Base-by-base conservation (phyloP, 2,113 vertebrate species). In the Lophius piscatorius region DNA sequence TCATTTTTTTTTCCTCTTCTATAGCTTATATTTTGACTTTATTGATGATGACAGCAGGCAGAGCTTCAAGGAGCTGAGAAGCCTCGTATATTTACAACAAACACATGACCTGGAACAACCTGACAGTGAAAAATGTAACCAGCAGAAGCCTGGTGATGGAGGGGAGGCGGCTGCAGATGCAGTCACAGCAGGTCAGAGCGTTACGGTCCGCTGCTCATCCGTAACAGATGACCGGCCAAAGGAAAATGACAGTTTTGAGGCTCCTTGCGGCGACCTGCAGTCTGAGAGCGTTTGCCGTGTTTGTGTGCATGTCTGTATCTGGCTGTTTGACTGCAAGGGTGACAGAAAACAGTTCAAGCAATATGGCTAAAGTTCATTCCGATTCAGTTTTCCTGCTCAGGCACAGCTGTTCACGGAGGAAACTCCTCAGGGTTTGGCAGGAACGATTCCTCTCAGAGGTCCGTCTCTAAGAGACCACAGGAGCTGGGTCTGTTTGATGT, bases 191-290 rank as follows among this genome's bases (percentile, higher is more conserved):
- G 40, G 12, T 14, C 22, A 3, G 14, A 58, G 28, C 10, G 12
- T 9, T 28, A 13, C 20, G 28, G 13, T 44, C 39, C 23, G 39
- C 23, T 23, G 20, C 6, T 14, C 29, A 17, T 34, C 55, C 16
- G 20, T 23, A 34, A 35, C 22, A 18, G 22, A 46, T 46, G 45
- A 40, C 17, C 41, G 40, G 22, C 33, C 36, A 50, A 50, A 50
- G 36, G 14, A 62, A 23, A 24, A 20, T 39, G 57, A 59, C 56
- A 39, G 44, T 10, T 47, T 7, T 20, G 23, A 21, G 22, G 10
- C 36, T 40, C 33, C 5, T 13, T 42, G 36, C 13, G 9, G 26
- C 51, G 36, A 51, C 59, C 26, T 13, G 3, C 18, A 18, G n/a
- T 17, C 23, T 61, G 34, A 16, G 13, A 12, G 31, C 6, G 8